Evolutionary conservation across 1,140 invertebrate genomes (phyloP), one percentile per base, ranked within the genome.

Genomic region (Helicoverpa armigera): DNA sequence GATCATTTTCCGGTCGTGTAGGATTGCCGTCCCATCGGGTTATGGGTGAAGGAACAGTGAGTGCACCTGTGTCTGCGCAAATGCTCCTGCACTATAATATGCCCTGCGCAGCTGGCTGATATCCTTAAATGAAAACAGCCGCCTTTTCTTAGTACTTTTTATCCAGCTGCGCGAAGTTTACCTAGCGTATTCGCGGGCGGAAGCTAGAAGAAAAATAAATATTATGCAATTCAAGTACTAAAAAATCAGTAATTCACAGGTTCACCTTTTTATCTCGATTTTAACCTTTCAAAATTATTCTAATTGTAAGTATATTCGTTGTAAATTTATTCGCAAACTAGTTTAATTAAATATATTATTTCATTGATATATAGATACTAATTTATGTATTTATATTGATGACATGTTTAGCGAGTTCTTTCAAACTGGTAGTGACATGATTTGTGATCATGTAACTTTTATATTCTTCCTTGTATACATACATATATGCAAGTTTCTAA

Each of bases 211-310:
- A n/a, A 54, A 54, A 54, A 54, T 7, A 54, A 14, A 54, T 14
- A 54, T 54, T n/a, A 54, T 58, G 5, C 58, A 60, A 29, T 12
- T 29, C 2, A 3, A 43, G 35, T 43, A 43, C 5, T 9, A 43
- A 5, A 56, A 4, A 56, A 61, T 31, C 31, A 48, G 14, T 43
- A 12, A 18, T 14, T 18, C 63, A 48, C 43, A 18, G 3, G 5
- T 50, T 67, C 48, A 67, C 63, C 63, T 67, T 67, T 65, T 18
- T 11, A n/a, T 12, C n/a, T 1, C 43, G 16, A 12, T 11, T 14
- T 12, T 43, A 65, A 67, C 63, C 63, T 67, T 67, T 67, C 58
- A 12, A 50, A 18, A 67, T 18, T 67, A 67, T 67, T 67, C 35
- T 67, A 67, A 67, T 67, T 50, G 35, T 18, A 67, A n/a, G n/a